A percentile compares a stretch with the other conserved stretches of the same genome.
Conservation (phyloP, 1,140 invertebrate genomes). For the Globodera ellingtonae region DNA sequence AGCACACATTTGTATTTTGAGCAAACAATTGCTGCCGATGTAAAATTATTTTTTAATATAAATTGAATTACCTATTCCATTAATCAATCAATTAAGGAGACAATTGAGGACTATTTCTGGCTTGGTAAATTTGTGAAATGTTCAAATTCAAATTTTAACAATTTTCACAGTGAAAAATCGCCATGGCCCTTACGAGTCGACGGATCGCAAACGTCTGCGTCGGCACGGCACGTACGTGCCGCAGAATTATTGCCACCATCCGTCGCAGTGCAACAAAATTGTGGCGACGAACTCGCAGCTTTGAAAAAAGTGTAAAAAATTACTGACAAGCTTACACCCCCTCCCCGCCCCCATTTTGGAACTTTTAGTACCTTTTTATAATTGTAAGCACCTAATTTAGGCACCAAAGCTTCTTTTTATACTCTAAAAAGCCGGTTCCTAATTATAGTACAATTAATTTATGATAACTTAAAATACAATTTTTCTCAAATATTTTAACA, state of each 20-base stretch:
- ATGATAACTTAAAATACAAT: too few species aligned
- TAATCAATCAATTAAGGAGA: constrained; percentile 31
- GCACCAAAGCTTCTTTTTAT: too few species aligned
- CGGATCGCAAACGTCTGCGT: constrained; percentile 24
- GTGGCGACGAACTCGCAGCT: background rate
- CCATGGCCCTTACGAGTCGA: constrained; percentile 27
- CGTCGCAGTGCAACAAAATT: constrained; percentile 19
- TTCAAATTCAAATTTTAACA: background rate
- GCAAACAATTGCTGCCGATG: constrained; percentile 48
- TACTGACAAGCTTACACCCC: too few species aligned
- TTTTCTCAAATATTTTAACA: too few species aligned
- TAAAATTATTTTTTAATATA: background rate
- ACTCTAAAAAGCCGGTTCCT: too few species aligned
- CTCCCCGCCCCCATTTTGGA: too few species aligned
- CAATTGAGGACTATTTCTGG: constrained; percentile 40
- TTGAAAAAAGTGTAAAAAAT: too few species aligned
- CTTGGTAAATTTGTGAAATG: background rate
- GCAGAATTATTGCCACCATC: constrained; percentile 36
- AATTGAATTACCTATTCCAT: background rate
- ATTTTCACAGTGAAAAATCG: constrained; percentile 28
- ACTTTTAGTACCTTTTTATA: too few species aligned
- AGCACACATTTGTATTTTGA: constrained; percentile 53
- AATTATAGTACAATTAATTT: too few species aligned
- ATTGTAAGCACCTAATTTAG: too few species aligned
- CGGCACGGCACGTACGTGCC: constrained; percentile 30